phyloP scores from a whole-genome alignment of 2,797 vertebrate species.

The Notolabrus celidotus region DNA sequence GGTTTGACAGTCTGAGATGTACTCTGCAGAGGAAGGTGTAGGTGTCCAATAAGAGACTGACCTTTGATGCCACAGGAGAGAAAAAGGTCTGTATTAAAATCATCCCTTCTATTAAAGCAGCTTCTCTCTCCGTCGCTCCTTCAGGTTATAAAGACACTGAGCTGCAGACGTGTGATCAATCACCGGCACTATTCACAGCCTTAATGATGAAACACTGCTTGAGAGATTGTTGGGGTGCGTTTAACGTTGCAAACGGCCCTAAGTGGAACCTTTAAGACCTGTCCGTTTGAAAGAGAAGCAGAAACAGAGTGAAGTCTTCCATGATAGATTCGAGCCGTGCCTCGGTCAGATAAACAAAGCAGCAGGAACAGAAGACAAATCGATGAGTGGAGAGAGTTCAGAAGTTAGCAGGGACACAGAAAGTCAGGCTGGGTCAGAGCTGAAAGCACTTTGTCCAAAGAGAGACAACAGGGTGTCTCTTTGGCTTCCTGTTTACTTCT shows the following conservation, averaged over 20 bases:
- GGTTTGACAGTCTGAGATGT: slow-evolving; percentile 49
- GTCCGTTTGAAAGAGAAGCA: slow-evolving; percentile 32
- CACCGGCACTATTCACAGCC: neutral
- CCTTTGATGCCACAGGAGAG: slow-evolving; percentile 61
- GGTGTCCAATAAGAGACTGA: slow-evolving; percentile 38
- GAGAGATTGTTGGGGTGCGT: slow-evolving; percentile 3
- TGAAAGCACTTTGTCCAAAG: slow-evolving; percentile 12
- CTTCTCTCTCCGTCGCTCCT: slow-evolving; percentile 8
- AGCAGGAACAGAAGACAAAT: slow-evolving; percentile 56
- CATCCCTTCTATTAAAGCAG: slow-evolving; percentile 11
- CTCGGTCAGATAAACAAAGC: slow-evolving; percentile 67
- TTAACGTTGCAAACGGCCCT: slow-evolving; percentile 11
- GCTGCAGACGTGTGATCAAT: neutral
- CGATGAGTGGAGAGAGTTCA: slow-evolving; percentile 55
- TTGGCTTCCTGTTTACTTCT: slow-evolving; percentile 14
- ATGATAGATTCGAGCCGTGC: slow-evolving; percentile 40
- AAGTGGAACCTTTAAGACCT: neutral
- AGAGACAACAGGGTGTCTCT: slow-evolving; percentile 6
- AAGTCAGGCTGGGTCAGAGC: slow-evolving; percentile 34
- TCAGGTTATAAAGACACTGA: neutral
- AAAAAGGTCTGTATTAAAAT: slow-evolving; percentile 59
- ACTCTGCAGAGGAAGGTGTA: slow-evolving; percentile 39
- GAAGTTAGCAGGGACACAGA: slow-evolving; percentile 35
- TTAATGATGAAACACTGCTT: slow-evolving; percentile 13
- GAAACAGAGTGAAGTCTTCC: slow-evolving; percentile 39